A percentile compares a stretch with the other conserved stretches of the same genome.
phyloP scores from a whole-genome alignment of 2,888 invertebrate genomes.

The Pachliopta kotzebuea region DNA sequence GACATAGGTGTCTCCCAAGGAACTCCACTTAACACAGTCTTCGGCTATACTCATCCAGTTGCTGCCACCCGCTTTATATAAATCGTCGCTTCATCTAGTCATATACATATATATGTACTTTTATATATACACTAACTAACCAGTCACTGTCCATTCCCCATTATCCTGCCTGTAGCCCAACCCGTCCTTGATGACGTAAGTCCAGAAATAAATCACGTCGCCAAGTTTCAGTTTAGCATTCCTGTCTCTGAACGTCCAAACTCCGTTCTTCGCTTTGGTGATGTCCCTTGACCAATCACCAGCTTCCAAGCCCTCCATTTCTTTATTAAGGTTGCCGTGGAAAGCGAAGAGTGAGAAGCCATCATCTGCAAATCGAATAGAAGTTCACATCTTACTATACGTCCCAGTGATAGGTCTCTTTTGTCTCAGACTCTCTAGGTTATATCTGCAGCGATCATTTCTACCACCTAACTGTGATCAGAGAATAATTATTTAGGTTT shows the following conservation, averaged over 20 bases:
- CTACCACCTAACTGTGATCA: too few relatives aligned
- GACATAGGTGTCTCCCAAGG: too few relatives aligned
- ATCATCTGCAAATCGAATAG: constrained; percentile 64
- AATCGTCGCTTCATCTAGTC: too few relatives aligned
- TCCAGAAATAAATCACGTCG: constrained; percentile 88
- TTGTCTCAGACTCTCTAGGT: too few relatives aligned
- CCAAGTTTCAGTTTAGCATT: constrained; percentile 81
- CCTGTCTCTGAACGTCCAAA: constrained; percentile 84
- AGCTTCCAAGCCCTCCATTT: constrained; percentile 85
- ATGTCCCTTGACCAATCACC: constrained; percentile 85
- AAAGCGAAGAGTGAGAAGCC: constrained; percentile 88
- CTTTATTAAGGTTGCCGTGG: constrained; percentile 87
- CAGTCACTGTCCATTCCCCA: constrained; percentile 79
- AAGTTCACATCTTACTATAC: too few relatives aligned
- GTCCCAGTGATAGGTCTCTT: too few relatives aligned
- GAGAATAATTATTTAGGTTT: too few relatives aligned
- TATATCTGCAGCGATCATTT: too few relatives aligned
- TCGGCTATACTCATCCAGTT: too few relatives aligned
- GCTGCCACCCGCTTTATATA: too few relatives aligned
- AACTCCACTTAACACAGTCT: too few relatives aligned
- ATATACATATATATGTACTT: too few relatives aligned
- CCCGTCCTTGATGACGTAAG: constrained; percentile 85
- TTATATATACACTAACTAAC: constrained; percentile 44
- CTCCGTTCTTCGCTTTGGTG: constrained; percentile 79
- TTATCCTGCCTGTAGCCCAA: constrained; percentile 85